Conservation (phyloP, 2,888 invertebrate species). For the Campaea margaritaria region DNA sequence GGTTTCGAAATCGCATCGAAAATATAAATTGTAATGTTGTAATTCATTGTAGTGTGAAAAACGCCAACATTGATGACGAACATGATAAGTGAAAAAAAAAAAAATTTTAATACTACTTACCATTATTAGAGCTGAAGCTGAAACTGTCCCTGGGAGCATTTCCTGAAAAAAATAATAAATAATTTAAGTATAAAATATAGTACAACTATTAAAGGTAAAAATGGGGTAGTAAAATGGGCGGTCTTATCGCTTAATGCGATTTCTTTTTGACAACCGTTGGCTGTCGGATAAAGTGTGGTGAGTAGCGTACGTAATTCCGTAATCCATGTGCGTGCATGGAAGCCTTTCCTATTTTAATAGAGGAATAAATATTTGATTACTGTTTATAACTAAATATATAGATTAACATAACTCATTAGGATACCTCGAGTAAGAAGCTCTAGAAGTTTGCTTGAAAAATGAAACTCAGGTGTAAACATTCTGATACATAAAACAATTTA, state of each 20-base stretch:
- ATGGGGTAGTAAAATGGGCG: no score
- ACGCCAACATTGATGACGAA: no score
- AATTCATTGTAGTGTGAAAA: no score
- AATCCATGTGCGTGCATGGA: no score
- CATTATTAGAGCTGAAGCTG: conserved; percentile 63
- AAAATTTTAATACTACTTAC: conserved; percentile 49
- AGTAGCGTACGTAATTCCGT: no score
- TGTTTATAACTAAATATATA: no score
- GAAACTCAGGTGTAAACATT: conserved; percentile 76
- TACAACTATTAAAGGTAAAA: no score
- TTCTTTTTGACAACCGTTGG: no score
- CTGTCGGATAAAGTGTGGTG: no score
- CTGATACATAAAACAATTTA: conserved; percentile 24
- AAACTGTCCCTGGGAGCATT: conserved; percentile 62
- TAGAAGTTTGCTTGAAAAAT: conserved; percentile 78
- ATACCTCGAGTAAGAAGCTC: conserved; percentile 78
- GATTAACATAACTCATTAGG: background rate
- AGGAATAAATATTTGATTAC: background rate
- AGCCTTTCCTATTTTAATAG: no score
- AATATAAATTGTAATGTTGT: background rate
- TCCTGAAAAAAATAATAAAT: conserved; percentile 60
- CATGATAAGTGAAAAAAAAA: no score
- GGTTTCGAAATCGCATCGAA: background rate
- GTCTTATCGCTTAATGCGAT: no score
- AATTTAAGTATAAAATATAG: background rate